Conservation (phyloP, 2,888 invertebrate genomes). For the Drosophila suboccidentalis region DNA sequence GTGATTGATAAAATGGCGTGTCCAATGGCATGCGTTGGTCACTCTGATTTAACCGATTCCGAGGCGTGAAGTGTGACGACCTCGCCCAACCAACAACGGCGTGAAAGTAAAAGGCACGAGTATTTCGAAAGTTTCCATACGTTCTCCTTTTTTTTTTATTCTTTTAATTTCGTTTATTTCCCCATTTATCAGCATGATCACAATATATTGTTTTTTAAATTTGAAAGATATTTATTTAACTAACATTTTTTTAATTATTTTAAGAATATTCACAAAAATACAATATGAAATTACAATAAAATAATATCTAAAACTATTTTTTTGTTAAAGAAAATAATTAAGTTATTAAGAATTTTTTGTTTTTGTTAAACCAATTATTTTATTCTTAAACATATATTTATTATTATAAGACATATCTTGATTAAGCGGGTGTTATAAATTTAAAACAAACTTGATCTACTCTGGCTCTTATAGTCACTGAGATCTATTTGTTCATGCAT, state of each 20-base stretch:
- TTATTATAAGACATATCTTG: too few species aligned
- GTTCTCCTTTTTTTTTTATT: neutral
- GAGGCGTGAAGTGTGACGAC: constrained; percentile 32
- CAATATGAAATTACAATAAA: too few species aligned
- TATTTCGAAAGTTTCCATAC: constrained; percentile 8
- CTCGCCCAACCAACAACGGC: constrained; percentile 12
- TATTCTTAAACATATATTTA: too few species aligned
- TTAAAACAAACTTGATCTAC: too few species aligned
- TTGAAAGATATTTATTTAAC: neutral
- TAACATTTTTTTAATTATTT: neutral
- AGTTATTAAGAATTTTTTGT: too few species aligned
- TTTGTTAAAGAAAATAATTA: too few species aligned
- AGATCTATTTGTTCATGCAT: too few species aligned
- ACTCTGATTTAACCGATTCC: constrained; percentile 9
- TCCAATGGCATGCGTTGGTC: constrained; percentile 22
- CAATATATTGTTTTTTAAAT: neutral
- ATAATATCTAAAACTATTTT: too few species aligned
- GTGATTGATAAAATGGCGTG: constrained; percentile 77
- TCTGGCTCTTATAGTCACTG: too few species aligned
- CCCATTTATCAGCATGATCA: neutral
- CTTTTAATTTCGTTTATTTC: neutral
- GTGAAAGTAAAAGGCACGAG: constrained; percentile 8
- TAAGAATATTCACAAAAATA: too few species aligned
- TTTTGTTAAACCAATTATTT: too few species aligned
- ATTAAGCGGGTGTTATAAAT: too few species aligned